A percentile compares a stretch with the other conserved stretches of the same genome.
Evolutionary conservation across 2,797 vertebrate species (phyloP).

Genomic region (Schizopygopsis pylzovi): DNA sequence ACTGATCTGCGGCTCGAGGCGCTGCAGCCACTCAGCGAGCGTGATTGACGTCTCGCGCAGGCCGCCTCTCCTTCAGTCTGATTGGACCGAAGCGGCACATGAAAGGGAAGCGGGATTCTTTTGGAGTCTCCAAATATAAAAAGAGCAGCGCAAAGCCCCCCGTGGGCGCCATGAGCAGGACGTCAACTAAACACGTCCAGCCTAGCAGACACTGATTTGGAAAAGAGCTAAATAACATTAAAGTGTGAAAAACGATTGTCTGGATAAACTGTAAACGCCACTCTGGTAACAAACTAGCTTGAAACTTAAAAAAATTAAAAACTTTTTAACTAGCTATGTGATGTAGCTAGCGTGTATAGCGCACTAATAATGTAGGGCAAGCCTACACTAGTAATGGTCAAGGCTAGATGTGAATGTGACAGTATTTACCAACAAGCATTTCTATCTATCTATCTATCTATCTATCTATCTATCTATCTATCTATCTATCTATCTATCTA

Average conservation of each 20-base stretch:
- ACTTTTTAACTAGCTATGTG: neutral
- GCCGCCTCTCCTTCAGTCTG: conserved; percentile 76
- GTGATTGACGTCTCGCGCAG: conserved; percentile 79
- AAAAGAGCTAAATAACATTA: conserved; percentile 1
- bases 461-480: neutral
- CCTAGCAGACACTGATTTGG: conserved; percentile 49
- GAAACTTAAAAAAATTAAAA: neutral
- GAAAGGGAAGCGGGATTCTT: conserved; percentile 78
- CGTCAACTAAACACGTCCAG: conserved; percentile 63
- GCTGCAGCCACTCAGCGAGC: conserved; percentile 75
- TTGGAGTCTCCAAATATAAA: conserved; percentile 76
- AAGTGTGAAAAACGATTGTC: neutral
- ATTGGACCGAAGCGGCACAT: conserved; percentile 85
- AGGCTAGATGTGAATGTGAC: neutral
- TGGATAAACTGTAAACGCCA: neutral
- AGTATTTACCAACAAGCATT: neutral
- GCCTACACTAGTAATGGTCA: neutral
- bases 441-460: neutral
- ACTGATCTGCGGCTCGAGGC: conserved; percentile 66
- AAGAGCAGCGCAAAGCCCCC: conserved; percentile 66
- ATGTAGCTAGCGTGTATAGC: neutral
- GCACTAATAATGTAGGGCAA: neutral
- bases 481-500: neutral
- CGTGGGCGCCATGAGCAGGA: conserved; percentile 62
- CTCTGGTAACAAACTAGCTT: neutral